A percentile compares a stretch with the other conserved stretches of the same genome.
These are phyloP conservation scores for Galerucella calmariensis DNA, from an alignment of 2,888 invertebrate genomes.

Conservation along the genomic window DNA sequence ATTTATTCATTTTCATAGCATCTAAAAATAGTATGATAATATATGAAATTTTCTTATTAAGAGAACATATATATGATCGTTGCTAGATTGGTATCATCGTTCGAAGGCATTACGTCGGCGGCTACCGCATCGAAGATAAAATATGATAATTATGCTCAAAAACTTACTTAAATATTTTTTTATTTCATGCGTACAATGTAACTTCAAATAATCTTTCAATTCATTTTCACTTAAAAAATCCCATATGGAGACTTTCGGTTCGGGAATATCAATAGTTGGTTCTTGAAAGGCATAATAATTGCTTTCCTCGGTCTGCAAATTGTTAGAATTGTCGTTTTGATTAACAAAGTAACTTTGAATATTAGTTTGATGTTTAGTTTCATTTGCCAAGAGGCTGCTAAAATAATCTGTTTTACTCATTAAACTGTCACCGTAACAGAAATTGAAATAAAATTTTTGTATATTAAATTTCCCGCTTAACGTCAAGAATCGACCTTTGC, in stretches of 20 bases:
- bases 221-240: slow-evolving; percentile 56
- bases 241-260: slow-evolving; percentile 56
- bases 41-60: too few relatives aligned
- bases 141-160: not conserved
- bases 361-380: slow-evolving; percentile 33
- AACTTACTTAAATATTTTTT: slow-evolving; percentile 54
- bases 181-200: slow-evolving; percentile 49
- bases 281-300: slow-evolving; percentile 48
- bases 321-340: slow-evolving; percentile 15
- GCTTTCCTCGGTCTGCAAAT: slow-evolving; percentile 11
- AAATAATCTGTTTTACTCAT: slow-evolving; percentile 19
- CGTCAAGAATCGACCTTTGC: not conserved
- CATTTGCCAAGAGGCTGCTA: slow-evolving; percentile 27
- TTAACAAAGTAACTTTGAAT: slow-evolving; percentile 38
- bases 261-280: slow-evolving; percentile 41
- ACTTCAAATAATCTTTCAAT: slow-evolving; percentile 50
- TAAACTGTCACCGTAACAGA: slow-evolving; percentile 1
- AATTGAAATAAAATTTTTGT: not conserved
- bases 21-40: slow-evolving; percentile 44
- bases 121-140: not conserved
- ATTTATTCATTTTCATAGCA: slow-evolving; percentile 48
- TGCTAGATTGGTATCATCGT: too few relatives aligned
- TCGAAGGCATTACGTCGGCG: too few relatives aligned
- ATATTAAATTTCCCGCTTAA: slow-evolving; percentile 3
- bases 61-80: too few relatives aligned